A percentile compares a stretch with the other conserved stretches of the same genome.
Conservation (phyloP, 2,113 vertebrate species). For the Rynchops niger region DNA sequence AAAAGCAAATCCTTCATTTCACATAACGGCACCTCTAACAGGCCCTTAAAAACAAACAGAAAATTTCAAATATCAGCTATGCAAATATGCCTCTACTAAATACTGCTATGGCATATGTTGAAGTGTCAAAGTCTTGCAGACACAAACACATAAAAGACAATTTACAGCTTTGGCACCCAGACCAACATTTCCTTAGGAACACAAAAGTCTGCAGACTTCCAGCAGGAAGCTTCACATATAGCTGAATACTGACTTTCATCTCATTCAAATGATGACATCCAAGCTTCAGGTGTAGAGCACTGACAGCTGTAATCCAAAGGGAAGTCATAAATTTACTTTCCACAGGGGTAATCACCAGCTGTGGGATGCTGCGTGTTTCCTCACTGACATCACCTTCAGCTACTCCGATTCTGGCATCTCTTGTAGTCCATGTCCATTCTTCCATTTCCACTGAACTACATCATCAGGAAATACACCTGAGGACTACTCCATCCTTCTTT, state of each 20-base stretch:
- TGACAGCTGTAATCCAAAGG: not conserved
- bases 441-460: not conserved
- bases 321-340: not conserved
- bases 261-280: not conserved
- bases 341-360: not conserved
- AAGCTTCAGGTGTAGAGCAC: not conserved
- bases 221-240: not conserved
- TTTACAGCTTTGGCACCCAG: not conserved
- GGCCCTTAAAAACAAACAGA: not conserved
- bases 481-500: not conserved
- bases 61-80: not conserved
- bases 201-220: not conserved
- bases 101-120: not conserved
- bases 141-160: not conserved
- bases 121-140: not conserved
- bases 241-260: not conserved
- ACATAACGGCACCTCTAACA: not conserved
- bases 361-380: not conserved
- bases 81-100: not conserved
- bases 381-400: not conserved
- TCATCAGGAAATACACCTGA: not conserved
- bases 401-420: not conserved
- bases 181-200: not conserved
- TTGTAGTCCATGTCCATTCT: fast-evolving
- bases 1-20: not conserved